Evolutionary conservation across 2,797 vertebrate species (phyloP).

Genomic region (Labroides dimidiatus): DNA sequence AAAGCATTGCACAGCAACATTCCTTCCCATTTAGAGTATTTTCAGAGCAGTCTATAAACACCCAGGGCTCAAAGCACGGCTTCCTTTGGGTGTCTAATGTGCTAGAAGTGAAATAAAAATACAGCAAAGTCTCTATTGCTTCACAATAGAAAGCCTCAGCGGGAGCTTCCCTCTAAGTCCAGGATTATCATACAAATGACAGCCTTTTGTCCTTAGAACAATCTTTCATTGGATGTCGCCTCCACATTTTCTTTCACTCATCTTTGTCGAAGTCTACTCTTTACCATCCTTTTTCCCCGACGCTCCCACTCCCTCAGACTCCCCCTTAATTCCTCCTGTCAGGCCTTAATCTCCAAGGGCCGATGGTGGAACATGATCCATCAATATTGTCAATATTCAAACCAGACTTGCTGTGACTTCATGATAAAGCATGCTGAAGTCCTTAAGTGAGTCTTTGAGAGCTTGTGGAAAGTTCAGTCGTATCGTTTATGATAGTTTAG

Average conservation of each 20-base stretch:
- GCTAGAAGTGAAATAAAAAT: slow-evolving; percentile 49
- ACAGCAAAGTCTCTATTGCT: slow-evolving; percentile 32
- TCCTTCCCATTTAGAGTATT: not conserved
- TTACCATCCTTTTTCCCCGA: slow-evolving; percentile 1
- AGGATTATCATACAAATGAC: slow-evolving; percentile 80
- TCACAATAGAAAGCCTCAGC: slow-evolving; percentile 48
- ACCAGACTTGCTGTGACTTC: slow-evolving; percentile 13
- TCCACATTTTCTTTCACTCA: slow-evolving; percentile 56
- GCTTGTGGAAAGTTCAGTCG: slow-evolving; percentile 12
- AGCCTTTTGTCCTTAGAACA: slow-evolving; percentile 71
- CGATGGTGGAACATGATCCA: slow-evolving; percentile 51
- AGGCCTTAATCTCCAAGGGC: slow-evolving; percentile 55
- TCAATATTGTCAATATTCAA: slow-evolving; percentile 61
- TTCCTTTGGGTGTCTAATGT: slow-evolving; percentile 40
- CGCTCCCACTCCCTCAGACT: slow-evolving; percentile 14
- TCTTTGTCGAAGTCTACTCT: slow-evolving; percentile 43
- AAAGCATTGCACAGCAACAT: slow-evolving; percentile 7
- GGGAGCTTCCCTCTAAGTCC: slow-evolving; percentile 52
- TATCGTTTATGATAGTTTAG: slow-evolving; percentile 21
- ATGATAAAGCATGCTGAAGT: slow-evolving; percentile 10
- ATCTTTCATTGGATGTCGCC: slow-evolving; percentile 66
- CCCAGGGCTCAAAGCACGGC: slow-evolving; percentile 34
- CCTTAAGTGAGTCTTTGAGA: slow-evolving; percentile 19
- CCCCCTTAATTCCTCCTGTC: slow-evolving; percentile 45
- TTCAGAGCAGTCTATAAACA: slow-evolving; percentile 21